Evolutionary conservation across 1,140 invertebrate genomes (phyloP).

Genomic region (Ruditapes philippinarum): DNA sequence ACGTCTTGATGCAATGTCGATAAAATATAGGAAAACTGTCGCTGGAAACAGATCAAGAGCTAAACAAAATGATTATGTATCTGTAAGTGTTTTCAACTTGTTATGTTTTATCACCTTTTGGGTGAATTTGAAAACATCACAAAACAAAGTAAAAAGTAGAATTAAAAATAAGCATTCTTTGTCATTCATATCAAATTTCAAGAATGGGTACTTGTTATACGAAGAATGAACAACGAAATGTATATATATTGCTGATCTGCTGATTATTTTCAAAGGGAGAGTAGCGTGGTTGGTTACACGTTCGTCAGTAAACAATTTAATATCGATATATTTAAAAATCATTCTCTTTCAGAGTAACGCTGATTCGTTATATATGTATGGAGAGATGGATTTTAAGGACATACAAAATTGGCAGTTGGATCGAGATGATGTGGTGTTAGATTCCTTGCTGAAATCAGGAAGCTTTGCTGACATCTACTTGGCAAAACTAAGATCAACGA

Average conservation of each 20-base stretch:
- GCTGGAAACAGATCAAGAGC: background rate
- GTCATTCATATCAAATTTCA: no score
- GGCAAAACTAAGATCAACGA: background rate
- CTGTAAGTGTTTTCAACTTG: background rate
- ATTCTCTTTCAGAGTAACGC: background rate
- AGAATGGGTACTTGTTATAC: no score
- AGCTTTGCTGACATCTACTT: constrained; percentile 55
- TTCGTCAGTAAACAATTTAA: no score
- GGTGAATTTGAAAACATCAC: no score
- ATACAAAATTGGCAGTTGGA: constrained; percentile 60
- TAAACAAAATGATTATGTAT: background rate
- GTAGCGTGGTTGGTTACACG: no score
- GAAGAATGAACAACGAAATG: no score
- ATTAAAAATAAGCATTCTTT: no score
- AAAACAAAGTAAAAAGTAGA: no score
- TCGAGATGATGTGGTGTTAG: constrained; percentile 43
- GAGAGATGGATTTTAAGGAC: constrained; percentile 56
- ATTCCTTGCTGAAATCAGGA: constrained; percentile 57
- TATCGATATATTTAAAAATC: no score
- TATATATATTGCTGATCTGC: no score
- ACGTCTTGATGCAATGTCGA: constrained; percentile 21
- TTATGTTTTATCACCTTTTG: no score
- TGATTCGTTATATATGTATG: constrained; percentile 62
- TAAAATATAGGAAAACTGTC: constrained; percentile 34
- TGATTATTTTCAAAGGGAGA: no score